Evolutionary conservation across 1,140 invertebrate genomes (phyloP).

Genomic region (Dicyema japonicum): DNA sequence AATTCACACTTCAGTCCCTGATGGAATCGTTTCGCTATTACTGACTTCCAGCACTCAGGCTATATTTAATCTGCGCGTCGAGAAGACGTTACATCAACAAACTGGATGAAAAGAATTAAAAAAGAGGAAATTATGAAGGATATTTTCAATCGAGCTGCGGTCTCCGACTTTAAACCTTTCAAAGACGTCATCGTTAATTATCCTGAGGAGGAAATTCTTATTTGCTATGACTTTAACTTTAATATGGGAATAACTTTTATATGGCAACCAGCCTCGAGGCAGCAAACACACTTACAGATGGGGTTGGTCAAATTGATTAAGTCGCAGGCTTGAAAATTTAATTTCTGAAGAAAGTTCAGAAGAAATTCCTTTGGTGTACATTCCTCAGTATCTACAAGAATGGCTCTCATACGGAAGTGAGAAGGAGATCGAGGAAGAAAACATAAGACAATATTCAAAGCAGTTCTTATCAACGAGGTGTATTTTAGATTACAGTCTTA

Average conservation of each 20-base stretch:
- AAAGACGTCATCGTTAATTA: constrained; percentile 1
- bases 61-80: not conserved
- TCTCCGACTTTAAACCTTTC: not conserved
- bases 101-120: not conserved
- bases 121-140: not conserved
- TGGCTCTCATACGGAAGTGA: constrained; percentile 1
- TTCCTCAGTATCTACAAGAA: not conserved
- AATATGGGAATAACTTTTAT: constrained; percentile 1
- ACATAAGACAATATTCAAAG: not conserved
- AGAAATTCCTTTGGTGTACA: not conserved
- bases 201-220: not conserved
- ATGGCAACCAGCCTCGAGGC: not conserved
- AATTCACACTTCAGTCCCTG: no score
- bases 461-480: not conserved
- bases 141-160: not conserved
- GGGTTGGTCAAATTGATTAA: not conserved
- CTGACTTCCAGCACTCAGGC: not conserved
- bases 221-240: not conserved
- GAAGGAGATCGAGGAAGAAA: constrained; percentile 1
- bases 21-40: not conserved
- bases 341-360: not conserved
- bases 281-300: not conserved
- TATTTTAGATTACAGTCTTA: no score
- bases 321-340: not conserved
- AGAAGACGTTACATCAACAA: not conserved